These are phyloP conservation scores for Turritopsis dohrnii DNA, from an alignment of 30 jellyfish, hydroid and myxozoan genomes.

Conservation along the genomic window DNA sequence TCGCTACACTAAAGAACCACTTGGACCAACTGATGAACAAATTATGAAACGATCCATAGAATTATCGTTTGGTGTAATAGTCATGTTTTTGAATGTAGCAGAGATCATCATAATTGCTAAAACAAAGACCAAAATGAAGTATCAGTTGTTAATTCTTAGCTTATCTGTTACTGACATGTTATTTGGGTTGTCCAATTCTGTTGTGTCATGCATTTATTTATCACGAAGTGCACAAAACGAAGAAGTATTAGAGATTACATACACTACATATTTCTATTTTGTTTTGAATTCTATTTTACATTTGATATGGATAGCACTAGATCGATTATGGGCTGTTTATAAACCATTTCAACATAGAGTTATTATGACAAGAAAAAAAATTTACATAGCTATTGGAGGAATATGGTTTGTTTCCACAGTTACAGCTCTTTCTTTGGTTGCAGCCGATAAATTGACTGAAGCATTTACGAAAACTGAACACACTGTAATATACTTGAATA, in stretches of 20 bases:
- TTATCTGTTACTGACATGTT: constrained; percentile 15
- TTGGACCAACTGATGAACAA: neutral
- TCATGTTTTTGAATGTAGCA: neutral
- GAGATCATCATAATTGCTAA: constrained; percentile 2
- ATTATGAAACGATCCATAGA: constrained; percentile 13
- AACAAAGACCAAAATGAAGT: neutral
- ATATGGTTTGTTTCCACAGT: neutral
- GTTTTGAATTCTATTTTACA: constrained; percentile 21
- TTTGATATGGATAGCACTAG: constrained; percentile 2
- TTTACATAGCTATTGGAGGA: neutral
- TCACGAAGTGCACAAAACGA: neutral
- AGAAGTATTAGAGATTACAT: neutral
- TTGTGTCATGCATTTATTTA: neutral
- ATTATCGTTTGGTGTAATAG: constrained; percentile 7
- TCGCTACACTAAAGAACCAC: too few species aligned
- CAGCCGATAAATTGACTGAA: neutral
- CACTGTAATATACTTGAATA: neutral
- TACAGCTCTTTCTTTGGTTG: neutral
- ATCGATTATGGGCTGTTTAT: constrained; percentile 17
- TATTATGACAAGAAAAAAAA: neutral
- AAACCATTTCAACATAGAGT: neutral
- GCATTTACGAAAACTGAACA: neutral
- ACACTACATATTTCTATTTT: constrained; percentile 17
- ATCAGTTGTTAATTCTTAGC: constrained; percentile 15
- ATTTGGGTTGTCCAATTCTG: constrained; percentile 22